Evolutionary conservation across 2,888 invertebrate genomes (phyloP), one percentile per base, ranked within the genome.

Genomic region (Trichopoda pennipes): DNA sequence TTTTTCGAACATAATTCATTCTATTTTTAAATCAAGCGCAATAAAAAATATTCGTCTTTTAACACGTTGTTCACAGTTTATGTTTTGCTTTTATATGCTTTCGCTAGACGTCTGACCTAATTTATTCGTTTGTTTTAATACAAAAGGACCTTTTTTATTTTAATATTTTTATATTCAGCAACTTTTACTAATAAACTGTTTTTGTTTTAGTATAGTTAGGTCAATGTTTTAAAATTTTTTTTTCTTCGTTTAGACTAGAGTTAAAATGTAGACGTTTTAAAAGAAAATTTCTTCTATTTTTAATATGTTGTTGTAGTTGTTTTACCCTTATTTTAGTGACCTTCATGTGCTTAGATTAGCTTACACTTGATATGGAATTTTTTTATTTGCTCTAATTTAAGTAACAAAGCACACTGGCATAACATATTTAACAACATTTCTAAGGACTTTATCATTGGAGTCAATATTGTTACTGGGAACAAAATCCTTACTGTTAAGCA

Each of bases 401-500:
- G 38, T 69, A 69, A 44, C 12, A 56, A 42, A 28, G 6, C 17
- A 55, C 32, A 47, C 19, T 58, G 8, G 17, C 6, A 70, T 42
- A 21, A 1, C 7, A 21, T 12, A 1, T 19, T 49, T 6, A n/a
- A 28, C 3, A 17, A 6, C 12, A 28, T 32, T 17, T 32, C 2
- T 32, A 19, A 1, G 32, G 19, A 49, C 64, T 38, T 23, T 53
- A 19, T 12, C 32, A 4, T 32, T 0, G 35, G 0, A 32, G 19
- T 17, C n/a, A n/a, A n/a, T 14, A 38, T 49, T 7, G 53, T 68
- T 68, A 75, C 66, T 44, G 58, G 38, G n/a, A 68, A 51, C 42
- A 32, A 55, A 63, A 49, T 17, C 4, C 47, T 56, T 28, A 55
- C 32, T 32, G 63, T 28, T 21, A 53, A 44, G 61, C 61, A 64